Base-by-base conservation (phyloP, 1,140 invertebrate genomes). In the Euura lappo region DNA sequence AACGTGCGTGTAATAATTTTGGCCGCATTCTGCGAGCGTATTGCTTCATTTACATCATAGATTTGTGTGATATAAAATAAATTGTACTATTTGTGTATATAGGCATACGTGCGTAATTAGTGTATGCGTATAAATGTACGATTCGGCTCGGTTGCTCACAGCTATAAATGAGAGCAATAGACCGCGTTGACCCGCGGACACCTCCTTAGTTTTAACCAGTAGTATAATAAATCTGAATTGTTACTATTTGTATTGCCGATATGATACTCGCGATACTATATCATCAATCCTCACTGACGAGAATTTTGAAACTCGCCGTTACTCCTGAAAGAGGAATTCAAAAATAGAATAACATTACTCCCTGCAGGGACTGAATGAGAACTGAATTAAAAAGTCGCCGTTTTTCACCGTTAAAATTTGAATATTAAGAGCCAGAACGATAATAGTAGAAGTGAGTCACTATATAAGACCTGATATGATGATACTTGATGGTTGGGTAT, bases 201-300 rank as follows among this genome's bases (percentile, higher is more conserved):
- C 69, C 45, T 65, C 11, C 66, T 77, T 81, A 69, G 77, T 77
- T 79, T 77, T 67, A 75, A 72, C 68, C 46, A 43, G 67, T 71
- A 28, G 28, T 28, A 28, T 28, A 75, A 80, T 84, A 84, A 85
- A 85, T 84, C 83, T 79, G 74, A 79, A 72, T 81, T 80, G 71
- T 70, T 72, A 76, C 75, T 77, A 79, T 28, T 28, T 1, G 28
- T 28, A 28, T 28, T 28, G 28, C 28, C 28, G 28, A 28, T 28
- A 28, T 28, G 28, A 28, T 28, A 28, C 28, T 28, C 28, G 28
- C 28, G 28, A 28, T 28, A 28, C 28, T 28, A 28, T 28, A 28
- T 28, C 28, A 28, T 28, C 28, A 28, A 28, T 28, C 28, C 28
- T 28, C 0, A 60, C 13, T 60, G 51, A 11, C 4, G 51, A 60